A percentile compares a stretch with the other conserved stretches of the same genome.
phyloP scores from a whole-genome alignment of 2,888 invertebrate species.

The Epsilonema sp. region DNA sequence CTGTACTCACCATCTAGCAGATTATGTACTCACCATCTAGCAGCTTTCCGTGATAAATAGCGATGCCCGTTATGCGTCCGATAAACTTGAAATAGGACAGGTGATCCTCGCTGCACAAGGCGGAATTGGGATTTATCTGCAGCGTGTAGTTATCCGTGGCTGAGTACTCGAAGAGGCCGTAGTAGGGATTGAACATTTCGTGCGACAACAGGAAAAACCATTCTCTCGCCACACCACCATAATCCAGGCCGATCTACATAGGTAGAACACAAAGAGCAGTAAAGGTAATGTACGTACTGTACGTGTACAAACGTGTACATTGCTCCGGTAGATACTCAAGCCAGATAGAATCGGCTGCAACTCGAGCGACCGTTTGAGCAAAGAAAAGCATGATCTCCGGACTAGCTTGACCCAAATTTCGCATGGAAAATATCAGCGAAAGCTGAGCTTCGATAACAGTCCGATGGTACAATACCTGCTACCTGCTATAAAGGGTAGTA shows the following conservation, averaged over 20 bases:
- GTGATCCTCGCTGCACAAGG: conserved; percentile 91
- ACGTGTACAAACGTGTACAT: too few species aligned
- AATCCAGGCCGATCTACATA: conserved; percentile 51
- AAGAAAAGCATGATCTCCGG: too few species aligned
- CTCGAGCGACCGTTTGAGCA: too few species aligned
- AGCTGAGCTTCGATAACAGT: too few species aligned
- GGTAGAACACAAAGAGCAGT: background rate
- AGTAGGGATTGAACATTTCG: conserved; percentile 99
- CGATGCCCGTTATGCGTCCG: conserved; percentile 93
- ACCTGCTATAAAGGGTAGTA: too few species aligned
- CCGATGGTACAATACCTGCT: too few species aligned
- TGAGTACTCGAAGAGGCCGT: conserved; percentile 95
- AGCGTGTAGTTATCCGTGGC: conserved; percentile 98
- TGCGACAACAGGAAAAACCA: conserved; percentile 97
- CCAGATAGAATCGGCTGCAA: too few species aligned
- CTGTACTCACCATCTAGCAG: too few species aligned
- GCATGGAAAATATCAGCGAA: too few species aligned
- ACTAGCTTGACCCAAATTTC: too few species aligned
- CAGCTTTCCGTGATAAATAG: conserved; percentile 92
- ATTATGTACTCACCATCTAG: conserved; percentile 55
- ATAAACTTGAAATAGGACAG: conserved; percentile 95
- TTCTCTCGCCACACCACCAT: conserved; percentile 84
- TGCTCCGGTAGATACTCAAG: too few species aligned
- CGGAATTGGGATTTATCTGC: conserved; percentile 94
- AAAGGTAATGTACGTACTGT: background rate